Evolutionary conservation across 2,113 vertebrate species (phyloP).

Genomic region (Balaeniceps rex): DNA sequence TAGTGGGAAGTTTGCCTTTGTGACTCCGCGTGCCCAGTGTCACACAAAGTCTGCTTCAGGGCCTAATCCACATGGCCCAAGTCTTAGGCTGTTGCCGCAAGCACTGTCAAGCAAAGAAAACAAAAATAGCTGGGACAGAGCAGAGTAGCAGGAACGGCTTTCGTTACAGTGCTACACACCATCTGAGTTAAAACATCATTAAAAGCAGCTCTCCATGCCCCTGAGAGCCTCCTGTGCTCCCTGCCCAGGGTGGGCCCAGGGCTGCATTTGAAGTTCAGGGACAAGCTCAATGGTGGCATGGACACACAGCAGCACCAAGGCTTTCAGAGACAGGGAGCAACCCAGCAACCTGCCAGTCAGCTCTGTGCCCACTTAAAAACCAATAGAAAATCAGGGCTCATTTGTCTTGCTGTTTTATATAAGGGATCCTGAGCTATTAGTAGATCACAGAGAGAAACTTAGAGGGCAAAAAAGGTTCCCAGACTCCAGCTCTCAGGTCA

Average conservation of each 20-base stretch:
- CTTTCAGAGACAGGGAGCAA: neutral
- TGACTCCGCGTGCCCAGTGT: neutral
- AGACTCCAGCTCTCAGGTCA: neutral
- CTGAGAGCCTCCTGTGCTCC: rapidly evolving
- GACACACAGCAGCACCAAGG: neutral
- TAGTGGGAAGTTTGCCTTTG: neutral
- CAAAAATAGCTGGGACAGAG: neutral
- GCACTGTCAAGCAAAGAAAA: neutral
- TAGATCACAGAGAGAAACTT: neutral
- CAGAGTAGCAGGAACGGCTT: neutral
- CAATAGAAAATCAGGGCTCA: neutral
- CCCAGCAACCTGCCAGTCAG: neutral
- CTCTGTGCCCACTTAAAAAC: neutral
- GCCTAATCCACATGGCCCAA: neutral
- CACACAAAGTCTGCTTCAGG: neutral
- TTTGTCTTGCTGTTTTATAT: neutral
- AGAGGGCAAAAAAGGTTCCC: neutral
- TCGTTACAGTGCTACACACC: neutral
- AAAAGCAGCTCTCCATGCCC: neutral
- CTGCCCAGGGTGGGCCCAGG: neutral
- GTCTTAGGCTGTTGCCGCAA: neutral
- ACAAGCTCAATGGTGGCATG: rapidly evolving
- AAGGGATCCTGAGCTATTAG: neutral
- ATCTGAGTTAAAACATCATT: neutral
- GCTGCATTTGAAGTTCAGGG: neutral